phyloP scores from a whole-genome alignment of 1,140 invertebrate species.

The Zaprionus ghesquierei region DNA sequence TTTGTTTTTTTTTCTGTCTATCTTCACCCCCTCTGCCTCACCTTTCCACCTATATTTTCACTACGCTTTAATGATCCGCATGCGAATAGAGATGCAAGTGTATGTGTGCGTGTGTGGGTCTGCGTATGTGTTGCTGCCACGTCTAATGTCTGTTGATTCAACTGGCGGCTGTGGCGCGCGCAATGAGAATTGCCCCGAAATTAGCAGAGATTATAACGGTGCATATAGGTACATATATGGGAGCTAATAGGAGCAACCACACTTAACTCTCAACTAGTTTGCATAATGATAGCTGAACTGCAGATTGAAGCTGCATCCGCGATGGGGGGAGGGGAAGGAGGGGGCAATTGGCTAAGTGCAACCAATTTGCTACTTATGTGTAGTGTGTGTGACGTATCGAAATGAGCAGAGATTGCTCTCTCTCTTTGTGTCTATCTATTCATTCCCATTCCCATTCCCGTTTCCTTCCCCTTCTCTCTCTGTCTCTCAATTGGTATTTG shows the following conservation, averaged over 20 bases:
- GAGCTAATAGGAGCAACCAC: not conserved
- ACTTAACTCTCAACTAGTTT: not conserved
- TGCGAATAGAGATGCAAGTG: not conserved
- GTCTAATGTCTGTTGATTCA: conserved; percentile 35
- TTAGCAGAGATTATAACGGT: not conserved
- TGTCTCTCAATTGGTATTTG: no score
- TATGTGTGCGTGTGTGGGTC: not conserved
- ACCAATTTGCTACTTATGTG: not conserved
- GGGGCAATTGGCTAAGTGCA: not conserved
- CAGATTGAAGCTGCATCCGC: not conserved
- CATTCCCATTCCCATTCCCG: not conserved
- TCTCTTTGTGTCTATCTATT: not conserved
- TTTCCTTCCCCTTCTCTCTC: not conserved
- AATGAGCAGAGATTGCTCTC: not conserved
- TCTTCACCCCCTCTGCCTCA: not conserved
- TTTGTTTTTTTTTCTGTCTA: conserved; percentile 25
- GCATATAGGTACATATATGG: not conserved
- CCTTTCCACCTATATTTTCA: not conserved
- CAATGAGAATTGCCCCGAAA: not conserved
- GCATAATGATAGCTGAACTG: not conserved
- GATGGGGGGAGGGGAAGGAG: not conserved
- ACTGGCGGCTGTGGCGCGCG: not conserved
- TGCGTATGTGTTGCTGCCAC: not conserved
- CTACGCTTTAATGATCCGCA: not conserved
- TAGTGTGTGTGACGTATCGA: not conserved